Conservation (phyloP, 2,888 invertebrate genomes). For the Mayetiola destructor region DNA sequence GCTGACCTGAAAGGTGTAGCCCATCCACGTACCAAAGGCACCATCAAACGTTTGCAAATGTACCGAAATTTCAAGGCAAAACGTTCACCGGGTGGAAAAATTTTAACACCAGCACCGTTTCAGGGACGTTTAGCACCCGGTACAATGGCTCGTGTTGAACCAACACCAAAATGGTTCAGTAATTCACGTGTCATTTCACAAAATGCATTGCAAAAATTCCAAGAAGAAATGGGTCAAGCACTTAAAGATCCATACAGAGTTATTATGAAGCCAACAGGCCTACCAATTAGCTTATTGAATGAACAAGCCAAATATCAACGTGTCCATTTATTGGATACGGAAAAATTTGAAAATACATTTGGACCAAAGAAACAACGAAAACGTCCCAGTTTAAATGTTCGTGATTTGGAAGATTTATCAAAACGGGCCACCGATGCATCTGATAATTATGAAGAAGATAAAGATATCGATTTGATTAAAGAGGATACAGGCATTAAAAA, state of each 20-base stretch:
- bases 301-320: conserved; percentile 80
- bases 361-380: conserved; percentile 89
- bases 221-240: conserved; percentile 88
- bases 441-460: conserved; percentile 63
- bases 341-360: conserved; percentile 87
- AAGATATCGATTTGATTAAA: conserved; percentile 69
- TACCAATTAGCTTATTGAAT: conserved; percentile 87
- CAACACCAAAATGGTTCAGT: conserved; percentile 97
- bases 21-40: conserved; percentile 73
- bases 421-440: conserved; percentile 54
- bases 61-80: conserved; percentile 95
- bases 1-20: conserved; percentile 72
- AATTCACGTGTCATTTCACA: conserved; percentile 96
- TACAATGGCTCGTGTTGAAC: conserved; percentile 86
- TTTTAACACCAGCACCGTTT: conserved; percentile 87
- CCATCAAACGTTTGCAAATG: conserved; percentile 95
- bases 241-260: conserved; percentile 95
- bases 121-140: conserved; percentile 83
- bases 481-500: conserved; percentile 70
- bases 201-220: conserved; percentile 72
- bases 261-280: conserved; percentile 87
- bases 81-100: conserved; percentile 76
- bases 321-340: conserved; percentile 90
- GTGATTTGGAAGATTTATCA: conserved; percentile 64
- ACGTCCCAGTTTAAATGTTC: conserved; percentile 61